Percentiles rank a stretch among this genome's conserved stretches.
Conservation (phyloP, 2,797 vertebrate species). For the Sebastolobus altivelis region DNA sequence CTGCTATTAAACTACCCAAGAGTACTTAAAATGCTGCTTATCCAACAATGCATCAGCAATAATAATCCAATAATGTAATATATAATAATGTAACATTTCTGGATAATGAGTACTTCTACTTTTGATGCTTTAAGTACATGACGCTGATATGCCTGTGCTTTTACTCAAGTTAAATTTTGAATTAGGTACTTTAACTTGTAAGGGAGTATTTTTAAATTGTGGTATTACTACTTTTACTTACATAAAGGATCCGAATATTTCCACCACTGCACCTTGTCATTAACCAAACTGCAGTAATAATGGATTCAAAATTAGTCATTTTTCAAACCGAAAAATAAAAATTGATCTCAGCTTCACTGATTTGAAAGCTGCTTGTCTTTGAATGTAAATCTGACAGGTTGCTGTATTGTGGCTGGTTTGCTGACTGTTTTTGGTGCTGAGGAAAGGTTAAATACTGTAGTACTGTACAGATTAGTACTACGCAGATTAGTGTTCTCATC, state of each 20-base stretch:
- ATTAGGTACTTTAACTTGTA: neutral
- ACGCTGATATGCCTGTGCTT: neutral
- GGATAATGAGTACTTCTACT: neutral
- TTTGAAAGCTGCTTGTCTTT: neutral
- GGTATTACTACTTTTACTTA: neutral
- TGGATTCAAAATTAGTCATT: neutral
- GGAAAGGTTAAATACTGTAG: neutral
- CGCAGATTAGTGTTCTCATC: neutral
- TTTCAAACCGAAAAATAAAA: neutral
- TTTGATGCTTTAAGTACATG: neutral
- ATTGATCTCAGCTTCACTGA: neutral
- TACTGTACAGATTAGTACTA: neutral
- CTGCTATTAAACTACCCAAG: too few relatives aligned
- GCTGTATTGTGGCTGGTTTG: neutral
- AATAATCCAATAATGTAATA: too few relatives aligned
- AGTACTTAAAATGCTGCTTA: too few relatives aligned
- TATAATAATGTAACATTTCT: too few relatives aligned
- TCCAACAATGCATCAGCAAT: too few relatives aligned
- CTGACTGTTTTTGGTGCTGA: neutral
- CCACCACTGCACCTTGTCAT: neutral
- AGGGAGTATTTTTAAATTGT: neutral
- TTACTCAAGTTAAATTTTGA: neutral
- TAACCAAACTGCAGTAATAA: neutral
- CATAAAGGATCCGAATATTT: neutral
- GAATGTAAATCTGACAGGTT: neutral